Evolutionary conservation across 2,888 invertebrate genomes (phyloP), one percentile per base, ranked within the genome.

Genomic region (Serripes groenlandicus): DNA sequence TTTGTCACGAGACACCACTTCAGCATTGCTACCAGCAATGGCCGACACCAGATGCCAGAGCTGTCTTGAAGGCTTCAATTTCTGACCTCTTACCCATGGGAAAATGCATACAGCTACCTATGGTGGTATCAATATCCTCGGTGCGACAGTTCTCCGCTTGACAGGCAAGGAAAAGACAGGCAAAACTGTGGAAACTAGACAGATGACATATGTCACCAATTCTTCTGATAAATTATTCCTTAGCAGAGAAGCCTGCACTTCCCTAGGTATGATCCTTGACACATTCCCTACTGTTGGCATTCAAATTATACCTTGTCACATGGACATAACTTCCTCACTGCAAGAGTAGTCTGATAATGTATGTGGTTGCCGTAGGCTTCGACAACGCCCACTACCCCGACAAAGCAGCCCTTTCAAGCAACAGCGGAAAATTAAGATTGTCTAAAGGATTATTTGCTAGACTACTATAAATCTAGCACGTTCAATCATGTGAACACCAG

Each of bases 161-260:
- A 64, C 15, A 81, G 88, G 85, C 83, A 81, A 34, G 90, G 90
- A 87, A 85, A 28, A 3, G 3, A 60, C 3, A 9, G 60, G 30
- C 26, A 60, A 60, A 28, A 23, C 23, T 23, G 9, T 60, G 3
- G 88, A 89, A 69, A 92, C 89, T 0, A 62, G 84, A 26, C 90
- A 91, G 66, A 88, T 91, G 54, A 83, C 81, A 0, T 92, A 92
- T 69, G 42, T 92, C 30, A 92, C 90, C 11, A 86, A 88, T 66
- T 70, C 32, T 23, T 82, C 89, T 0, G 86, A 90, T 78, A 88
- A 80, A 70, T 28, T 91, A 0, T 91, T 89, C 81, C 76, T 92
- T 26, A 86, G 86, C 66, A 75, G 87, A 42, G 88, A 92, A 37
- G 89, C 90, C 11, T 92, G 89, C 68, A 37, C 80, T 9, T 66